A percentile compares a stretch with the other conserved stretches of the same genome.
phyloP scores from a whole-genome alignment of 2,888 invertebrate species.

The Ecliptopera silaceata region DNA sequence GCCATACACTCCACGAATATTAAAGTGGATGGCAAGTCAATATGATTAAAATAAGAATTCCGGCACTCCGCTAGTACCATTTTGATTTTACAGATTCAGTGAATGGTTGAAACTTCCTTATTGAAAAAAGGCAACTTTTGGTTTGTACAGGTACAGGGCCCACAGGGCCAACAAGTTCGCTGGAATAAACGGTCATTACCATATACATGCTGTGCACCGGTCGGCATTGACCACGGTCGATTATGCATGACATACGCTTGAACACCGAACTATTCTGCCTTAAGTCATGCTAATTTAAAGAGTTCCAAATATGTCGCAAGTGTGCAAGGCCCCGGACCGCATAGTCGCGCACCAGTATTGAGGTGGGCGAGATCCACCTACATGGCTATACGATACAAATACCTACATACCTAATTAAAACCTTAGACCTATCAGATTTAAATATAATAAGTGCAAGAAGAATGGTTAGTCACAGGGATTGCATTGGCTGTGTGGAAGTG shows the following conservation, averaged over 20 bases:
- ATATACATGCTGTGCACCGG: slow-evolving; percentile 56
- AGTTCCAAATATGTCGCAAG: slow-evolving; percentile 63
- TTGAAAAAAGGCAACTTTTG: slow-evolving; percentile 49
- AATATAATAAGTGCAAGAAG: slow-evolving; percentile 63
- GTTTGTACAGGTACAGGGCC: slow-evolving; percentile 48
- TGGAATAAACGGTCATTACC: slow-evolving; percentile 61
- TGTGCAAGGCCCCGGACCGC: slow-evolving; percentile 62
- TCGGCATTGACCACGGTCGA: slow-evolving; percentile 67
- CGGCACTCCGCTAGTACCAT: slow-evolving; percentile 28
- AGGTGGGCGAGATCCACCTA: slow-evolving; percentile 55
- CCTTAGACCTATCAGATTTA: slow-evolving; percentile 24
- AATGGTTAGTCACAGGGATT: slow-evolving; percentile 79
- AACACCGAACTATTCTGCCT: slow-evolving; percentile 50
- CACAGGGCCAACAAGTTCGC: slow-evolving; percentile 36
- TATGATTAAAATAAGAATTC: slow-evolving; percentile 18
- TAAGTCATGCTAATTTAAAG: slow-evolving; percentile 64
- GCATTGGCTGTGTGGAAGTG: slow-evolving; percentile 63
- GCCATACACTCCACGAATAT: slow-evolving; percentile 31
- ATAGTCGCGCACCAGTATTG: slow-evolving; percentile 53
- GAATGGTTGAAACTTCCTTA: slow-evolving; percentile 43
- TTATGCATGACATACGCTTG: slow-evolving; percentile 43
- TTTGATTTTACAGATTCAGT: slow-evolving; percentile 38
- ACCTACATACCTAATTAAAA: slow-evolving; percentile 17
- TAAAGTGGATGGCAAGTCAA: slow-evolving; percentile 22
- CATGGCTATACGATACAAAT: slow-evolving; percentile 23